phyloP scores from a whole-genome alignment of 2,113 vertebrate species.

The Oncorhynchus kisutch region DNA sequence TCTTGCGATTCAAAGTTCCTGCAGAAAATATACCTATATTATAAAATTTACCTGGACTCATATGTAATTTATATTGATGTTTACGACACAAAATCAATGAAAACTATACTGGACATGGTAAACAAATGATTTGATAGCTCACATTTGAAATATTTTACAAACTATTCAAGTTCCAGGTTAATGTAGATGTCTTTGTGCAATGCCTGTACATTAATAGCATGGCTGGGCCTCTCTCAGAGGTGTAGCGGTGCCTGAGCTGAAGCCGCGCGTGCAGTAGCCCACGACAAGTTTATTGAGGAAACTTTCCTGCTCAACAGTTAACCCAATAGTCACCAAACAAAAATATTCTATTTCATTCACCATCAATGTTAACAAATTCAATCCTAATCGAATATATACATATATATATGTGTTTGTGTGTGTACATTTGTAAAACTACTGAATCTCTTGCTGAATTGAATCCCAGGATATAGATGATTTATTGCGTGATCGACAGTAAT shows the following conservation, averaged over 20 bases:
- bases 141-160: background rate
- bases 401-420: no score
- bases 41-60: background rate
- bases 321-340: conserved; percentile 55
- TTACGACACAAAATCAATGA: background rate
- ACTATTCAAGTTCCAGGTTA: background rate
- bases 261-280: conserved; percentile 9
- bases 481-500: background rate
- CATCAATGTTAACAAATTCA: background rate
- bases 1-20: background rate
- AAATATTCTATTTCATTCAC: conserved; percentile 3
- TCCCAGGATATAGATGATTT: background rate
- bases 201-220: background rate
- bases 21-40: background rate
- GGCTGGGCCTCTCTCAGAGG: conserved; percentile 27
- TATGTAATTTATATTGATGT: background rate
- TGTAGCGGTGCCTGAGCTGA: conserved; percentile 32
- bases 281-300: conserved; percentile 45
- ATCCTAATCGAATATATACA: background rate
- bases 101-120: background rate
- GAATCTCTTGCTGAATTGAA: background rate
- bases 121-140: background rate
- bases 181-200: background rate
- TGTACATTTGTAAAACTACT: background rate
- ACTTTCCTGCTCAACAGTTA: conserved; percentile 42